These are phyloP conservation scores for Sinodicranocentrus sp. DNA, from an alignment of 2,888 invertebrate genomes.

Conservation along the genomic window DNA sequence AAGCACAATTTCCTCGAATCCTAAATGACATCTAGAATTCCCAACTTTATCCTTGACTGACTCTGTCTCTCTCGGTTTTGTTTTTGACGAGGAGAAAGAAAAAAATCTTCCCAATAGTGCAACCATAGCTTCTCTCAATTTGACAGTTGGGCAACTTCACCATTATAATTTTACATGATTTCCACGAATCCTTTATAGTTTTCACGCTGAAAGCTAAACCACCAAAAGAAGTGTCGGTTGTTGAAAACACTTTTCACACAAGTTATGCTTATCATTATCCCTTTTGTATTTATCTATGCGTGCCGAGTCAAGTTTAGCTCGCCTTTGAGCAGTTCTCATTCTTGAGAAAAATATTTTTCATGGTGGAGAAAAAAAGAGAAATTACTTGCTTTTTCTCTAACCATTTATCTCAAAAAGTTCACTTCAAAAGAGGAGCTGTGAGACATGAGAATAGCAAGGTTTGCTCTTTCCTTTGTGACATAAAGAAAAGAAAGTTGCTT, in stretches of 20 bases:
- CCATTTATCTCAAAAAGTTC: constrained; percentile 24
- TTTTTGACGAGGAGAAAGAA: constrained; percentile 9
- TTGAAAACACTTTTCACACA: no score
- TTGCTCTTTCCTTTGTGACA: neutral
- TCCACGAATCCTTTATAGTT: neutral
- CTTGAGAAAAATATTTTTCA: no score
- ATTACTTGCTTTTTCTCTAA: neutral
- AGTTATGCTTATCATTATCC: no score
- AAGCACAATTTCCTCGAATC: no score
- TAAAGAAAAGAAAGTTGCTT: neutral
- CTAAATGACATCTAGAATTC: no score
- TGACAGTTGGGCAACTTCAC: constrained; percentile 58
- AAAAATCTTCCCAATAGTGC: neutral
- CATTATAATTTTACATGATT: constrained; percentile 50
- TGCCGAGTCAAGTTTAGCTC: constrained; percentile 33
- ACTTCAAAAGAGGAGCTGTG: no score
- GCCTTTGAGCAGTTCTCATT: constrained; percentile 24
- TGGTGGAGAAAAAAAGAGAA: neutral
- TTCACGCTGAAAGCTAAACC: constrained; percentile 11
- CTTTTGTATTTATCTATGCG: no score
- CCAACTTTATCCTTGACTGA: constrained; percentile 9
- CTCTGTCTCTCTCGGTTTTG: constrained; percentile 27
- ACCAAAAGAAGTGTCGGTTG: no score
- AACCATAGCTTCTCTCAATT: constrained; percentile 26
- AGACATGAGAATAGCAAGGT: neutral